Percentiles rank a stretch among this genome's conserved stretches.
Conservation (phyloP, 2,113 vertebrate species). For the Smithornis capensis region DNA sequence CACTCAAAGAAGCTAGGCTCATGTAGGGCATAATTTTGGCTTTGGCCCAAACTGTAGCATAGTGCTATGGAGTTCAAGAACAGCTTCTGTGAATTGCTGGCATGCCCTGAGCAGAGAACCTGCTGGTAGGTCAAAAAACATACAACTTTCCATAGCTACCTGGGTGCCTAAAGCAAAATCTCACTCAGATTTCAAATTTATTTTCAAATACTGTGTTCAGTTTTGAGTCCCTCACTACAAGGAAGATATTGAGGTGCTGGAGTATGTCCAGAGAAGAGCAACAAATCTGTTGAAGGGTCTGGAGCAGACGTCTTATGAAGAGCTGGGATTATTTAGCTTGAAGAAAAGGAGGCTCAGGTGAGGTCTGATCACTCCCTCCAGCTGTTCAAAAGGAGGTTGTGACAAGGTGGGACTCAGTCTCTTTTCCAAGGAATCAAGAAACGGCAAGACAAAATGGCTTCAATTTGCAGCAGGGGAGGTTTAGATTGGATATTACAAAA, state of each 20-base stretch:
- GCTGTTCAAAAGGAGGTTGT: background rate
- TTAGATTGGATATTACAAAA: background rate
- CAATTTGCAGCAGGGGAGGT: background rate
- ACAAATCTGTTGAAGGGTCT: background rate
- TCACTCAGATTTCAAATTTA: background rate
- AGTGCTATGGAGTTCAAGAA: background rate
- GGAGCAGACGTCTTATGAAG: background rate
- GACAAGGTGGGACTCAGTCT: background rate
- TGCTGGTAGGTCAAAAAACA: background rate
- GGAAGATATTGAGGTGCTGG: background rate
- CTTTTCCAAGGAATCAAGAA: fast-evolving
- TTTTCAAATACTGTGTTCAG: background rate
- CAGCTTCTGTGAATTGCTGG: fast-evolving
- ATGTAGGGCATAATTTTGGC: background rate
- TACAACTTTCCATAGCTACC: background rate
- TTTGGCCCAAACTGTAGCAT: background rate
- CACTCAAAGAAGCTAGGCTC: background rate
- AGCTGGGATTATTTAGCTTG: background rate
- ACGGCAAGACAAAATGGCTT: background rate
- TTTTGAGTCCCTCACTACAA: background rate
- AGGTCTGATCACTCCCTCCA: background rate
- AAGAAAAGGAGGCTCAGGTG: background rate
- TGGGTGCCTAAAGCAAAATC: background rate
- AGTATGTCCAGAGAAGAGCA: background rate
- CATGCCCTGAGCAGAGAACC: background rate